Evolutionary conservation across 2,113 vertebrate species (phyloP).

Genomic region (Nannospalax galili): DNA sequence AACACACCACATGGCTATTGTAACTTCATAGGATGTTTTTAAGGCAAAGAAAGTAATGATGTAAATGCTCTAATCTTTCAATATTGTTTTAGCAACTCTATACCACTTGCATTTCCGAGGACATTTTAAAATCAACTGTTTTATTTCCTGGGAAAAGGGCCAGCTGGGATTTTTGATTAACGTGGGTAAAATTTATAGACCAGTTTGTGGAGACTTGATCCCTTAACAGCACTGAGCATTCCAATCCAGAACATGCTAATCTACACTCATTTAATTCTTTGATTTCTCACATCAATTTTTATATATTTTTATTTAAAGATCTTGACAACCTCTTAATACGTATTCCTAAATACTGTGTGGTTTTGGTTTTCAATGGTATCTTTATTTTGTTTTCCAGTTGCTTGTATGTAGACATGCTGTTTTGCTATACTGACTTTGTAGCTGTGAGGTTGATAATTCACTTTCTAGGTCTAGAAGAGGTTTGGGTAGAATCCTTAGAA

Average conservation of each 20-base stretch:
- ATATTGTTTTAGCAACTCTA: not conserved
- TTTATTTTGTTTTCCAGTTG: not conserved
- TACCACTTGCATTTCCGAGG: not conserved
- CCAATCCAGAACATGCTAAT: not conserved
- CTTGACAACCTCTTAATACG: not conserved
- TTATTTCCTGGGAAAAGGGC: not conserved
- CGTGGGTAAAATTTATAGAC: not conserved
- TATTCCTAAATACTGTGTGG: not conserved
- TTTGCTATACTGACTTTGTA: not conserved
- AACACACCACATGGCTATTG: not conserved
- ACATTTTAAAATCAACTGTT: conserved; percentile 1
- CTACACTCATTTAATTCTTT: conserved; percentile 10
- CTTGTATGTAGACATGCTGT: not conserved
- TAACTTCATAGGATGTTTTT: not conserved
- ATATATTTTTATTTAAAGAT: not conserved
- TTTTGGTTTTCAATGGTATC: not conserved
- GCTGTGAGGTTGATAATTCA: not conserved
- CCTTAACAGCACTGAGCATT: not conserved
- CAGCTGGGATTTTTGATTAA: conserved; percentile 20
- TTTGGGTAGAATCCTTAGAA: not conserved
- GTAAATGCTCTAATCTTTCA: not conserved
- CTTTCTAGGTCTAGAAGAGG: not conserved
- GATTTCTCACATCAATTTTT: not conserved
- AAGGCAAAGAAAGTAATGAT: not conserved
- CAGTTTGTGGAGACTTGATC: not conserved